Base-by-base conservation (phyloP, 2,888 invertebrate genomes). In the Meganola albula region DNA sequence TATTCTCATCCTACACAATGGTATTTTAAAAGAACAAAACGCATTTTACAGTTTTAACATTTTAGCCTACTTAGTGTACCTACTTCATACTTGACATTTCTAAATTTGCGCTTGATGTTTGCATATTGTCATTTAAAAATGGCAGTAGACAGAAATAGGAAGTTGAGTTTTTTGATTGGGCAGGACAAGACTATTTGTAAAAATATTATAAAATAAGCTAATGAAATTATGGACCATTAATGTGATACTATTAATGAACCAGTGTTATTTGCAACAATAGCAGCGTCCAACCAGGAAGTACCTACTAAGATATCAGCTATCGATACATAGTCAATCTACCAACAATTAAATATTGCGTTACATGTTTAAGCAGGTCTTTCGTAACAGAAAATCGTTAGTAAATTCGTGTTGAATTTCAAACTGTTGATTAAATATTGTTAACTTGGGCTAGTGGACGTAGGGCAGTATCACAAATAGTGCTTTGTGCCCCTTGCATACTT, bases 401-500 rank as follows among this genome's bases (percentile, higher is more conserved):
- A 5, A 20, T 20, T n/a, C n/a, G 20, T n/a, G 8, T 20, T 20
- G 8, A 20, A 20, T 3, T 20, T 20, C 3, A 20, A 20, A 7
- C 4, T 20, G 20, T 3, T n/a, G 20, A 5, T 12, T 20, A 11
- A 12, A 20, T 21, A 10, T 9, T 27, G 20, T 3, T 48, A 48
- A 37, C 51, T 58, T 57, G 61, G 46, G 58, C 60, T 49, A 70
- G 69, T 77, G 77, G 82, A 77, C 79, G 72, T 64, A 64, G 78
- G 75, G 68, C 77, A 80, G 78, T 71, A 74, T 75, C 75, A 71
- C 71, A 65, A 71, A 62, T 70, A 63, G 65, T 70, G 69, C 67
- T 70, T 73, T 67, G 48, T 66, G 53, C 58, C 56, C 61, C 66
- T 75, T 76, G 74, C 76, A 74, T 80, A 82, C 83, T 84, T 84